phyloP scores from a whole-genome alignment of 2,797 vertebrate species.

The Scarus forsteni region DNA sequence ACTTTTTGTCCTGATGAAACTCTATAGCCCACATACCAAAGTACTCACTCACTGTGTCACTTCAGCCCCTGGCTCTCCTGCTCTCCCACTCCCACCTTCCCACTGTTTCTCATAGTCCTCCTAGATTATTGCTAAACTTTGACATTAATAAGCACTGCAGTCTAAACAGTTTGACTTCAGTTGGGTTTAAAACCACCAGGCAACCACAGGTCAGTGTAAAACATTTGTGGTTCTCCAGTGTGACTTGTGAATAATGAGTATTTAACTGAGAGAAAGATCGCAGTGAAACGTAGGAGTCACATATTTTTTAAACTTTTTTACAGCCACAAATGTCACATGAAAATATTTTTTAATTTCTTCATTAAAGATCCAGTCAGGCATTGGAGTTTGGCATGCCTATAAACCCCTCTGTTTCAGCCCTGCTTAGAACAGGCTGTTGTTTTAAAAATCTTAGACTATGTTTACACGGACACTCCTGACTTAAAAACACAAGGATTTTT shows the following conservation, averaged over 20 bases:
- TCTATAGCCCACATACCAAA: slow-evolving; percentile 75
- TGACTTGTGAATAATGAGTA: slow-evolving; percentile 1
- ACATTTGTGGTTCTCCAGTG: neutral
- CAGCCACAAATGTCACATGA: too few species aligned
- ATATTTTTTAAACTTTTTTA: too few species aligned
- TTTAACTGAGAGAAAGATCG: neutral
- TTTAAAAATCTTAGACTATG: too few species aligned
- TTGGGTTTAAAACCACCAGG: neutral
- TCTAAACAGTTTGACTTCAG: slow-evolving; percentile 11
- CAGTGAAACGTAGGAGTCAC: neutral
- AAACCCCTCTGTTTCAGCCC: too few species aligned
- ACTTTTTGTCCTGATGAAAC: slow-evolving; percentile 70
- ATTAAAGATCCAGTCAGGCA: too few species aligned
- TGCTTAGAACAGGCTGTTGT: too few species aligned
- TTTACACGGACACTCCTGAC: too few species aligned
- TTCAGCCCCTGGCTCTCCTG: slow-evolving; percentile 35
- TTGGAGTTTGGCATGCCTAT: too few species aligned
- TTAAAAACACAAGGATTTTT: too few species aligned
- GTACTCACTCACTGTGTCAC: slow-evolving; percentile 45
- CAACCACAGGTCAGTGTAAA: slow-evolving; percentile 1
- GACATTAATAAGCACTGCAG: neutral
- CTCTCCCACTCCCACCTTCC: slow-evolving; percentile 2
- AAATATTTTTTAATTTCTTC: too few species aligned
- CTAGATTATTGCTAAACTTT: slow-evolving; percentile 15
- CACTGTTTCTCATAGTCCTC: neutral